Evolutionary conservation across 2,888 invertebrate species (phyloP).

Genomic region (Digitonthophagus gazella): DNA sequence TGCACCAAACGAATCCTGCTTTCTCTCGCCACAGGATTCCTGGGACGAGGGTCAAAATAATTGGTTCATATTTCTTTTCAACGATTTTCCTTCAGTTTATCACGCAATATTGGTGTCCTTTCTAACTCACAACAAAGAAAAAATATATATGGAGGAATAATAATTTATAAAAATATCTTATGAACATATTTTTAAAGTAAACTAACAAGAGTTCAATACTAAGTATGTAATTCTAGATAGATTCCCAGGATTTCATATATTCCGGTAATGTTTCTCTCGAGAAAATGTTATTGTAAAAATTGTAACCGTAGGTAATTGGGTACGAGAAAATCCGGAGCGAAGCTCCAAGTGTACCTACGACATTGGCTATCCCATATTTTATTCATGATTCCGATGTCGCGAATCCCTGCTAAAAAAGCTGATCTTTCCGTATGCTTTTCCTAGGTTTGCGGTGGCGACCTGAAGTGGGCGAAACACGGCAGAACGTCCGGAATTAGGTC

Average conservation of each 20-base stretch:
- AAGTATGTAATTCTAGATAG: no score
- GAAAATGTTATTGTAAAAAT: background rate
- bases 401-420: conserved; percentile 2
- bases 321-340: background rate
- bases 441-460: background rate
- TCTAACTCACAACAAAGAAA: background rate
- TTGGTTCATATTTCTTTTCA: background rate
- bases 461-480: conserved; percentile 11
- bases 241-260: no score
- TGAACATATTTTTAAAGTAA: no score
- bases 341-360: background rate
- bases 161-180: no score
- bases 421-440: background rate
- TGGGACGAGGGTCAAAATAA: background rate
- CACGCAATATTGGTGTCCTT: background rate
- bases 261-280: no score
- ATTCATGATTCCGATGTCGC: conserved; percentile 1
- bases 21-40: background rate
- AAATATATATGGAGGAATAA: no score
- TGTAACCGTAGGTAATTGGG: background rate
- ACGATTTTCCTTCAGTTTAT: background rate
- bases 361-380: conserved; percentile 1
- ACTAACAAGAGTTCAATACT: no score
- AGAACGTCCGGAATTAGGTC: conserved; percentile 11
- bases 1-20: background rate